phyloP scores from a whole-genome alignment of 2,797 vertebrate genomes.

The Pogonophryne albipinna region DNA sequence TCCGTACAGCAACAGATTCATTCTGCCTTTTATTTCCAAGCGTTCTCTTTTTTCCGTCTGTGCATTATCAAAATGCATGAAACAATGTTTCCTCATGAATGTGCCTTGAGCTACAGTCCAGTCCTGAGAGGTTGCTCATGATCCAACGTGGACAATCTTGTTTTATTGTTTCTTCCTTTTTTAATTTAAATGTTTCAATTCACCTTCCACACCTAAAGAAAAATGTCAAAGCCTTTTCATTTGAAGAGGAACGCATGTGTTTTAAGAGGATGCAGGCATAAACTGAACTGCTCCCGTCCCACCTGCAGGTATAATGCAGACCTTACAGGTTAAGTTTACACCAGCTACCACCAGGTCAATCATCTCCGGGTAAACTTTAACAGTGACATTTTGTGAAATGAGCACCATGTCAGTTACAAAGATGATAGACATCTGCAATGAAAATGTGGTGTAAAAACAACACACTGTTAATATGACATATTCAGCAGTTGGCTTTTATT shows the following conservation, averaged over 20 bases:
- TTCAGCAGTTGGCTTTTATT: neutral
- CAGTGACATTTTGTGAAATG: conserved; percentile 31
- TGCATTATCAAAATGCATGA: conserved; percentile 91
- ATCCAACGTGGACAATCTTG: conserved; percentile 89
- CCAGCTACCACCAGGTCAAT: conserved; percentile 38
- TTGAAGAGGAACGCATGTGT: conserved; percentile 38
- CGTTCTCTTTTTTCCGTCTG: conserved; percentile 79
- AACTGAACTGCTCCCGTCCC: conserved; percentile 5
- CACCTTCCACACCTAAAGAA: conserved; percentile 34
- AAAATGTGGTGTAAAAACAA: neutral
- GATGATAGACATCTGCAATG: neutral
- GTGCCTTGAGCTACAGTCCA: conserved; percentile 98
- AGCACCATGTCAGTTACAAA: conserved; percentile 5
- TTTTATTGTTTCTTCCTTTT: conserved; percentile 42
- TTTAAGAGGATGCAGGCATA: conserved; percentile 16
- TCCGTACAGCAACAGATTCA: conserved; percentile 47
- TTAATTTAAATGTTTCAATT: neutral
- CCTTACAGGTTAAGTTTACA: conserved; percentile 30
- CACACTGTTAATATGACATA: neutral
- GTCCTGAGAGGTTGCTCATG: conserved; percentile 92
- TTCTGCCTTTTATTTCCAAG: conserved; percentile 32
- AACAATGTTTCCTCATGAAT: conserved; percentile 94
- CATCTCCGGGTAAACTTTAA: conserved; percentile 11
- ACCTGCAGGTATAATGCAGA: conserved; percentile 18
- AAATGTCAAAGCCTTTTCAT: conserved; percentile 2